Base-by-base conservation (phyloP, 2,113 vertebrate species). In the Tachycineta bicolor region DNA sequence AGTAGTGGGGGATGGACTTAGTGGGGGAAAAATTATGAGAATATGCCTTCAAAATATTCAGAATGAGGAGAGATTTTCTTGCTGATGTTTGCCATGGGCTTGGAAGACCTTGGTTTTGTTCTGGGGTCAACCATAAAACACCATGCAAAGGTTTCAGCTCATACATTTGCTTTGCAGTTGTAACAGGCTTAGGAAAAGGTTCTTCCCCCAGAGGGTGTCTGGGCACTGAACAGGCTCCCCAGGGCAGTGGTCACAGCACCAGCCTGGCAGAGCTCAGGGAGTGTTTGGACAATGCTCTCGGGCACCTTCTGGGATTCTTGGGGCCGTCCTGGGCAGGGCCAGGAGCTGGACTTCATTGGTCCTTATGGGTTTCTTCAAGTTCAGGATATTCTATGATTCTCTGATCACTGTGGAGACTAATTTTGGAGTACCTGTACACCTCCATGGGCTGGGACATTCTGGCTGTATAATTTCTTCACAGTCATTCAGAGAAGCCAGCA, bases 1-100 rank as follows among this genome's bases (percentile, higher is more conserved):
- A 15, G 20, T 34, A 28, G 12, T 23, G 15, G 11, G 9, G 1
- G 25, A 37, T 24, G 22, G 28, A 46, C 11, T 43, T 63, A 12
- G 2, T 0, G 6, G 5, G 5, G 6, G 1, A 5, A 8, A 77
- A 87, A 65, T 2, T 22, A 12, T 8, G 49, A 70, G 63, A 85
- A 68, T 17, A 21, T 0, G 1, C 7, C 34, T 84, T 68, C 14
- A 76, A 17, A 65, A 44, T 62, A 71, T 33, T 73, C 23, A 71
- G 33, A 76, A 71, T 63, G 43, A 75, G 12, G 41, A 68, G 11
- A 83, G 13, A 6, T 69, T 28, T 4, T 75, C 21, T 55, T 87
- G 28, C 43, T 91, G 26, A 24, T 62, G 8, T 53, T 62, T 23
- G 18, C 25, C 23, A 26, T 11, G 22, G 64, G 25, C 18, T 69